Conservation (phyloP, 2,797 vertebrate genomes). For the Argentina silus region DNA sequence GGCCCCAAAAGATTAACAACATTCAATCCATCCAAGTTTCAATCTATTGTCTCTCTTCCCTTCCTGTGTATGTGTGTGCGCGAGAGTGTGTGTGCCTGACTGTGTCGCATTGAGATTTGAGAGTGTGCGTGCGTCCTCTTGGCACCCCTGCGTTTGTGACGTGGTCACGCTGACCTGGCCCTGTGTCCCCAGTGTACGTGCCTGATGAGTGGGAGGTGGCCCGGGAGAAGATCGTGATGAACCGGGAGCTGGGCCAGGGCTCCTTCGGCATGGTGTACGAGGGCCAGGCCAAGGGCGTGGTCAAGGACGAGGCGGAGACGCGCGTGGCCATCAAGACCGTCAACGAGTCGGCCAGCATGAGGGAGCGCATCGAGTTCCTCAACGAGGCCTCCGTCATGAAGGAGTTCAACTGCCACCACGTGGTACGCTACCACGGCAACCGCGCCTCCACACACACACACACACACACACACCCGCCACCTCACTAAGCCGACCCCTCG, state of each 20-base stretch:
- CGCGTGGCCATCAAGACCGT: slow-evolving; percentile 96
- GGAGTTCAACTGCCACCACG: slow-evolving; percentile 99
- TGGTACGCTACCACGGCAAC: slow-evolving; percentile 78
- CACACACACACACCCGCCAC: too few relatives aligned
- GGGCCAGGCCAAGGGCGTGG: slow-evolving; percentile 94
- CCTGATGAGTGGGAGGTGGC: slow-evolving; percentile 98
- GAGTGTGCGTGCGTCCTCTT: not conserved
- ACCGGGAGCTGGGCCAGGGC: slow-evolving; percentile 92
- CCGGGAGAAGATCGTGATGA: slow-evolving; percentile 94
- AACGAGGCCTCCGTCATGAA: slow-evolving; percentile 99
- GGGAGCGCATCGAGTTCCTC: slow-evolving; percentile 96
- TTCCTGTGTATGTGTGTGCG: too few relatives aligned
- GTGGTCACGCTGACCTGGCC: not conserved
- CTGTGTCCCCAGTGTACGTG: slow-evolving; percentile 85
- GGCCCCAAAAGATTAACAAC: too few relatives aligned
- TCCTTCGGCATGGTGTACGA: slow-evolving; percentile 99
- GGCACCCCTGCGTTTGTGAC: not conserved
- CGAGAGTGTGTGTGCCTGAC: not conserved
- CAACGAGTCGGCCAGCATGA: slow-evolving; percentile 96
- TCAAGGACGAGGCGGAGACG: slow-evolving; percentile 94
- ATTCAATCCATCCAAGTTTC: too few relatives aligned
- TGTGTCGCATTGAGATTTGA: too few relatives aligned
- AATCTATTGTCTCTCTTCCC: too few relatives aligned
- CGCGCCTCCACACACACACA: not conserved
- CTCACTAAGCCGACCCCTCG: too few relatives aligned